Conservation (phyloP, 2,113 vertebrate species). For the Brevimyrus niger region DNA sequence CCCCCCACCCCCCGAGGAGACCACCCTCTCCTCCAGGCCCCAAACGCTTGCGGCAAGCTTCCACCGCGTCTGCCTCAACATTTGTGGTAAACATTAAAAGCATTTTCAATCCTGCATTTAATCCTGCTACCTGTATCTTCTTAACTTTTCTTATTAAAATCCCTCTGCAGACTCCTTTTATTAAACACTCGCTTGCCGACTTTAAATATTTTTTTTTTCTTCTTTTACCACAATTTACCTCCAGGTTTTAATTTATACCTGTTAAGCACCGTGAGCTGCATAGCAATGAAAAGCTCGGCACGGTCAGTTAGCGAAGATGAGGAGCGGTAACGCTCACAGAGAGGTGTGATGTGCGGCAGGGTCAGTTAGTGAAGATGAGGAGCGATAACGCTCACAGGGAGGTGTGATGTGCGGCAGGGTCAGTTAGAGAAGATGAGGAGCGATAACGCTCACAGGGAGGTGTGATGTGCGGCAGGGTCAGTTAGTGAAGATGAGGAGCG, state of each 20-base stretch:
- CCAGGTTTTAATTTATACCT: background rate
- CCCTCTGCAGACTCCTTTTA: background rate
- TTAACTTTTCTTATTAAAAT: background rate
- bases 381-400: too few relatives aligned
- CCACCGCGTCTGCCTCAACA: background rate
- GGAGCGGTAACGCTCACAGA: background rate
- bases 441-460: too few relatives aligned
- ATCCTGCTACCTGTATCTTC: background rate
- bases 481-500: too few relatives aligned
- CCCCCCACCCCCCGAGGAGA: background rate
- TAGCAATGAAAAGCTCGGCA: background rate
- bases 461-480: too few relatives aligned
- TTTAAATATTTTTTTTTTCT: background rate
- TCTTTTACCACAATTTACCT: background rate
- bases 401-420: too few relatives aligned
- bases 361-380: too few relatives aligned
- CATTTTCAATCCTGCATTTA: background rate
- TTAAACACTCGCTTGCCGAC: background rate
- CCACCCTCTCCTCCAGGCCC: background rate
- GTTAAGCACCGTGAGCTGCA: background rate
- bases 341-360: background rate
- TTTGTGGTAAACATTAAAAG: background rate
- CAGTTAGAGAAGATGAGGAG: too few relatives aligned
- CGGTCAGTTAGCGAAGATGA: background rate
- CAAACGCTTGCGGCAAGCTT: background rate